Evolutionary conservation across 2,888 invertebrate genomes (phyloP), one percentile per base, ranked within the genome.

Genomic region (Dysmachus trigonus): DNA sequence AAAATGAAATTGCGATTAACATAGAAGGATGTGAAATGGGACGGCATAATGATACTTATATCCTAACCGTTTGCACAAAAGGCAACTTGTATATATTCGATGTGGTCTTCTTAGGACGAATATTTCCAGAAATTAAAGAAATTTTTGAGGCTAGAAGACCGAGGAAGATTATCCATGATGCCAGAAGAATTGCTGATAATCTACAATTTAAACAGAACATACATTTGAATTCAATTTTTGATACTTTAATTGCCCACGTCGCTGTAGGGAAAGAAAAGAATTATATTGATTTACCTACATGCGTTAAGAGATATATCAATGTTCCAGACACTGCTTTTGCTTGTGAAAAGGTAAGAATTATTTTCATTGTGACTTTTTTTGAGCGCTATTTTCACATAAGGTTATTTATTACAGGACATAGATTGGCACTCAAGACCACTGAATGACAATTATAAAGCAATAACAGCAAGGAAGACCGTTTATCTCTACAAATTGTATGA

Each of bases 61-160:
- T 90, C 10, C 47, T 90, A 5, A 88, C 88, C 1, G 38, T 90
- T 3, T 88, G 88, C 13, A 90, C 90, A 3, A 51, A 86, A 4
- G 86, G 88, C 6, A 87, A 88, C 22, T 88, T 90, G 5, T 90
- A 90, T 87, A 88, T 90, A 33, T 90, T 90, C 85, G 90, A 90
- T 87, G 88, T 90, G 6, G 35, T 89, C 13, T 88, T 82, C 8
- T 82, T 90, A 62, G 90, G 90, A 6, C 88, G 87, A 81, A 86
- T 90, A 7, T 89, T 89, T 62, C 88, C 88, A 18, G 90, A 90
- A 77, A 74, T 90, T 0, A 89, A 88, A 73, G 83, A 86, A 4
- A 87, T 90, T 22, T 86, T 90, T 0, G 88, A 89, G 86, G 87
- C 90, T 0, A 87, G 88, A 22, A 86, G 86, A 2, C 89, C 89